These are phyloP conservation scores for Psylliodes chrysocephalus DNA, from an alignment of 2,888 invertebrate species.

Conservation along the genomic window DNA sequence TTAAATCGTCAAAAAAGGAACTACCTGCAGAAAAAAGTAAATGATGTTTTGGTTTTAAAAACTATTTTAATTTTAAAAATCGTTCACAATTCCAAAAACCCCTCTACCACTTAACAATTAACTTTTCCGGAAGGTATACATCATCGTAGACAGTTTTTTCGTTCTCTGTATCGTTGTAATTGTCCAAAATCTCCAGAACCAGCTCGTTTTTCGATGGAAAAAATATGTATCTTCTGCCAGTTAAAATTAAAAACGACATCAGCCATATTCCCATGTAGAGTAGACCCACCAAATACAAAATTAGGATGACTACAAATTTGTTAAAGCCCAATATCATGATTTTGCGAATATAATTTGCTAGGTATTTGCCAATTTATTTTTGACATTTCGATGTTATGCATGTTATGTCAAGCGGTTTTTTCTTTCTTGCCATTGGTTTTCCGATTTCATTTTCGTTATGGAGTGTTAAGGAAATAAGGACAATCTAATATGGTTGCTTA, in stretches of 20 bases:
- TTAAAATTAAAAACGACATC: neutral
- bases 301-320: neutral
- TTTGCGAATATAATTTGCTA: neutral
- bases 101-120: conserved; percentile 11
- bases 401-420: too few species aligned
- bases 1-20: too few species aligned
- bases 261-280: conserved; percentile 8
- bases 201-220: conserved; percentile 1
- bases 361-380: neutral
- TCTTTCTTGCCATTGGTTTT: too few species aligned
- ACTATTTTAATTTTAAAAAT: neutral
- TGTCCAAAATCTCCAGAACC: neutral
- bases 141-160: conserved; percentile 1
- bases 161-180: neutral
- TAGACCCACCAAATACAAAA: conserved; percentile 1
- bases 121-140: conserved; percentile 3
- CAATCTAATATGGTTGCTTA: too few species aligned
- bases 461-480: too few species aligned
- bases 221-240: neutral
- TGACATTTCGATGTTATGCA: too few species aligned
- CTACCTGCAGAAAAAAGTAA: neutral
- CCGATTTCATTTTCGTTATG: too few species aligned
- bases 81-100: neutral
- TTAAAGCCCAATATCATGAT: conserved; percentile 2
- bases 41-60: neutral